Evolutionary conservation across 2,113 vertebrate species (phyloP), one percentile per base, ranked within the genome.

Genomic region (Pluvianellus socialis): DNA sequence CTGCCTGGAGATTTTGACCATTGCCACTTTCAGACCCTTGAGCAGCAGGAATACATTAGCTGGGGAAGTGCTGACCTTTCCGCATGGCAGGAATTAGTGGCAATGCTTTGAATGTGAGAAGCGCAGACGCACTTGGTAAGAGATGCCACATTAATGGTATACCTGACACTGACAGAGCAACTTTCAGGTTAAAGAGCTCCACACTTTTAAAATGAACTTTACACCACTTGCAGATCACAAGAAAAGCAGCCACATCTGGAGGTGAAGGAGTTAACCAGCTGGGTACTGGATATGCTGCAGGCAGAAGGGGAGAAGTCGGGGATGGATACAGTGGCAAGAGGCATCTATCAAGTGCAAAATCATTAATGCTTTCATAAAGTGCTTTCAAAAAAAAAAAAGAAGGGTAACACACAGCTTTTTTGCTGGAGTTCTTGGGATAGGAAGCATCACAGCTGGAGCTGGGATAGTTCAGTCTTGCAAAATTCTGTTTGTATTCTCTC

Each of bases 401-500:
- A 10, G 19, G 40, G 35, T 20, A 92, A n/a, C 88, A 14, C 62
- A 56, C 10, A 27, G 17, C 5, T 35, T 79, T 92, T 88, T 79
- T 87, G 23, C 53, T 92, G 66, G 66, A 93, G n/a, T 50, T 33
- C 35, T 76, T 70, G 33, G 55, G 83, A 49, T 95, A 94, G 85
- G 93, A 96, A 86, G 82, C 18, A 30, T 83, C 86, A 83, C 96
- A 96, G 95, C 94, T 97, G 95, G 93, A 94, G 85, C 67, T 86
- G 81, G 88, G 45, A 90, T 27, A 83, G 75, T 38, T 94, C 88
- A 83, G 71, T 88, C 95, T 97, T 94, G 82, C 94, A 96, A 96
- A 88, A 97, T 68, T 84, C 61, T 95, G 79, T 96, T 94, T 96
- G 88, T 93, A 72, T 94, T 93, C 79, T 96, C 90, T 88, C 79